phyloP scores from a whole-genome alignment of 2,888 invertebrate genomes.

The Ethmia dodecea region DNA sequence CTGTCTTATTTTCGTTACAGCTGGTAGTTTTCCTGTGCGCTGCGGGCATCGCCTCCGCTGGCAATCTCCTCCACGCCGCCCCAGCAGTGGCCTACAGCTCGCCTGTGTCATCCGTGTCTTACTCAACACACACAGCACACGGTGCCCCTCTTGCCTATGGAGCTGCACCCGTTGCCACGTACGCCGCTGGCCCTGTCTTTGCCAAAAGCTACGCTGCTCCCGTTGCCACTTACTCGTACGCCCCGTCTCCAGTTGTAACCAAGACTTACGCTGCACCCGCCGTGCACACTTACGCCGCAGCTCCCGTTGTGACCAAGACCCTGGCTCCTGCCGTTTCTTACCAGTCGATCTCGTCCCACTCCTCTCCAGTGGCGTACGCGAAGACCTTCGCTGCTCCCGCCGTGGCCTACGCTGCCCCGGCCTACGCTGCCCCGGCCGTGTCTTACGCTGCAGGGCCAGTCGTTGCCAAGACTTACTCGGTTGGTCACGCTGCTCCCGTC shows the following conservation, averaged over 20 bases:
- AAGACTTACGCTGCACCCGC: constrained; percentile 28
- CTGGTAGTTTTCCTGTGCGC: constrained; percentile 72
- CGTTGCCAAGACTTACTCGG: constrained; percentile 46
- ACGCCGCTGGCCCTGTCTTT: constrained; percentile 49
- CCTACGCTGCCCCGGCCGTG: constrained; percentile 10
- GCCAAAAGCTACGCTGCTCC: constrained; percentile 9
- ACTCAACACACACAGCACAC: constrained; percentile 24
- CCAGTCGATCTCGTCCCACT: constrained; percentile 9
- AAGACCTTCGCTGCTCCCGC: constrained; percentile 34
- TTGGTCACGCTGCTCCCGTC: constrained; percentile 38
- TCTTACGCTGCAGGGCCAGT: constrained; percentile 26
- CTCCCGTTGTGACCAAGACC: constrained; percentile 16
- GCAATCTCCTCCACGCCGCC: constrained; percentile 60
- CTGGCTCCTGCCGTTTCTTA: constrained; percentile 25
- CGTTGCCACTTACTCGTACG: constrained; percentile 24
- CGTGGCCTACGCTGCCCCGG: constrained; percentile 36
- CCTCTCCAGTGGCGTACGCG: constrained; percentile 59
- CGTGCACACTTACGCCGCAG: constrained; percentile 18
- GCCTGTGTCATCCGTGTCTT: constrained; percentile 49
- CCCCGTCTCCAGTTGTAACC: constrained; percentile 15
- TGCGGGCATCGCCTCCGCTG: constrained; percentile 79
- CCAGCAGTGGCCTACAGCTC: constrained; percentile 69
- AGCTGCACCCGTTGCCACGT: constrained; percentile 25
- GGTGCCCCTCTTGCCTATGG: constrained; percentile 27
- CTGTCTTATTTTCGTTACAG: neutral